These are phyloP conservation scores for Syrphus vitripennis DNA, from an alignment of 2,888 invertebrate genomes.

Conservation along the genomic window DNA sequence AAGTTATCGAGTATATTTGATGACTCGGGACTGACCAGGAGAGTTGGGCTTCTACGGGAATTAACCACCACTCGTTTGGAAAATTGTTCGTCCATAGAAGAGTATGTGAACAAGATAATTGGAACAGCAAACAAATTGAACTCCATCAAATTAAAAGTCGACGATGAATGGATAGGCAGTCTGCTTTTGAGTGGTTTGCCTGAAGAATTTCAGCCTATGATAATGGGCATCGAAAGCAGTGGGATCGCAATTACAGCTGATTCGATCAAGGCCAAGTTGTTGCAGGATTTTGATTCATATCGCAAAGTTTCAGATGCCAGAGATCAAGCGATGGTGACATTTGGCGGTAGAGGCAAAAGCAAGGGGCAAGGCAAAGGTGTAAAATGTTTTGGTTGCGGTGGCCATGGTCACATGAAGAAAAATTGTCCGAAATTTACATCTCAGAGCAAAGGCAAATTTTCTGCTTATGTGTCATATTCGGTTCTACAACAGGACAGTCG, in stretches of 20 bases:
- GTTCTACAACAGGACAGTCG: neutral
- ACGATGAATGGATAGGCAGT: conserved; percentile 9
- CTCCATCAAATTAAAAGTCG: neutral
- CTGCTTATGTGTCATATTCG: neutral
- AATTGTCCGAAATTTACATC: neutral
- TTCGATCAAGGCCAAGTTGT: conserved; percentile 4
- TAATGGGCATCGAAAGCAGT: neutral
- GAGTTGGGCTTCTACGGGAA: neutral
- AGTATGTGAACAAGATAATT: conserved; percentile 6
- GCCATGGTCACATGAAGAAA: neutral
- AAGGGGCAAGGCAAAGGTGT: neutral
- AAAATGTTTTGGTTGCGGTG: neutral
- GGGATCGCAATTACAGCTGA: conserved; percentile 1
- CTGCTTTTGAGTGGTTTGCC: conserved; percentile 7
- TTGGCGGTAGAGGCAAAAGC: neutral
- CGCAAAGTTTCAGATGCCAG: neutral
- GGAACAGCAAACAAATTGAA: conserved; percentile 7
- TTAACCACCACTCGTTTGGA: neutral
- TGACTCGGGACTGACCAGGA: neutral
- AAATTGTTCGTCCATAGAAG: neutral
- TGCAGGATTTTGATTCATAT: neutral
- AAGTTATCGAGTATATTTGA: neutral
- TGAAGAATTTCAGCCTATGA: conserved; percentile 11
- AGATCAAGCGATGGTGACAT: neutral
- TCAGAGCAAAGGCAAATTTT: neutral